A percentile compares a stretch with the other conserved stretches of the same genome.
These are phyloP conservation scores for Meleagris gallopavo DNA, from an alignment of 2,113 vertebrate genomes.

Conservation along the genomic window DNA sequence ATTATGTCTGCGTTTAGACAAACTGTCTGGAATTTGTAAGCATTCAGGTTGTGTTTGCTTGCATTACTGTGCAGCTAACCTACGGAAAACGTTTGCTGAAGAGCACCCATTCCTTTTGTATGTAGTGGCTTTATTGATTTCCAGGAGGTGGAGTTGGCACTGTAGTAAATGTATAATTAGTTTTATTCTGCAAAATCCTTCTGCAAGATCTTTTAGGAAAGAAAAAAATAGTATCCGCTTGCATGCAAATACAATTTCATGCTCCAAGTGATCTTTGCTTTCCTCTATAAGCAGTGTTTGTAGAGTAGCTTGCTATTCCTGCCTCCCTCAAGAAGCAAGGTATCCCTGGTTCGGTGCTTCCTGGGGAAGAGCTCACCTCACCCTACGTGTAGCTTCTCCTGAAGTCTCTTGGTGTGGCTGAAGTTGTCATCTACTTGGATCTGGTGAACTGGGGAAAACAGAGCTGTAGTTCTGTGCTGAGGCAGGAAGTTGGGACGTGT, in stretches of 20 bases:
- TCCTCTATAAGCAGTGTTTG: conserved; percentile 1
- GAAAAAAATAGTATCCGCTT: not conserved
- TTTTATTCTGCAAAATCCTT: not conserved
- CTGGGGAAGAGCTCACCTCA: conserved; percentile 30
- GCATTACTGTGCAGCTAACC: not conserved
- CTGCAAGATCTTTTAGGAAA: not conserved
- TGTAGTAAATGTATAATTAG: not conserved
- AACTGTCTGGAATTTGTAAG: not conserved
- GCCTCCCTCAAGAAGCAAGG: not conserved
- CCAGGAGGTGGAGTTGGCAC: not conserved
- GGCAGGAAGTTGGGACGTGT: not conserved
- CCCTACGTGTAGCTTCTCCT: conserved; percentile 17
- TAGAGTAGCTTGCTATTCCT: not conserved
- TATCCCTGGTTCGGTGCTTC: conserved; percentile 44
- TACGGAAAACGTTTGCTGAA: not conserved
- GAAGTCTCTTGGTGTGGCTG: conserved; percentile 22
- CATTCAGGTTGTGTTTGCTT: not conserved
- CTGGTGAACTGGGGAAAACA: not conserved
- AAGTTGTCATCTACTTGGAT: not conserved
- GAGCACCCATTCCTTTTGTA: not conserved
- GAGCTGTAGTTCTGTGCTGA: not conserved
- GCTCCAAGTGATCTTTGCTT: not conserved
- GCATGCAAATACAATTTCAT: not conserved
- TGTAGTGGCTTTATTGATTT: not conserved
- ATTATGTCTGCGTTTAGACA: not conserved